These are phyloP conservation scores for Coryphaenoides rupestris DNA, from an alignment of 2,113 vertebrate genomes.

Conservation along the genomic window DNA sequence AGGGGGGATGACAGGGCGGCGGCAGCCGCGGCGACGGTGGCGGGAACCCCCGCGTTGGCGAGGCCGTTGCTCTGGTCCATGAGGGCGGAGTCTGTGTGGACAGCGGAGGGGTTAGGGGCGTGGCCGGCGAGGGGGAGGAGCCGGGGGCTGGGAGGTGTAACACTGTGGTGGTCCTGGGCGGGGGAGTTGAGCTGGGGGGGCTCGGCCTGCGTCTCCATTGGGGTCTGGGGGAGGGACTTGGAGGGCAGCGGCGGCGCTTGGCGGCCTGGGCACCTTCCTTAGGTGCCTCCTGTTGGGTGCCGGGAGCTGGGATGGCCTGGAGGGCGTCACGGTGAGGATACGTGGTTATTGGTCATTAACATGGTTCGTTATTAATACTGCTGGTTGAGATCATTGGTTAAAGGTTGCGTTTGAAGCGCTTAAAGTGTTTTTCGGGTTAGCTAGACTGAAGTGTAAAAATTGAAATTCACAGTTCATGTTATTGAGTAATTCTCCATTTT, in stretches of 20 bases:
- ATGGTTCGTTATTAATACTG: too few species aligned
- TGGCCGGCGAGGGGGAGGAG: conserved; percentile 15
- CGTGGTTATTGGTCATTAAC: too few species aligned
- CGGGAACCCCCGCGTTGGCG: conserved; percentile 12
- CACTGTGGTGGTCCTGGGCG: conserved; percentile 29
- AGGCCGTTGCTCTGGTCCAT: conserved; percentile 43
- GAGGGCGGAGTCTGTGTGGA: conserved; percentile 1
- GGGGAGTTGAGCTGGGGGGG: conserved; percentile 23
- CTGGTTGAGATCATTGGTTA: too few species aligned
- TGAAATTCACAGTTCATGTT: too few species aligned
- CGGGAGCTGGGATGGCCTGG: conserved; percentile 76
- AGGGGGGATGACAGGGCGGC: too few species aligned
- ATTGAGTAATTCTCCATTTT: too few species aligned
- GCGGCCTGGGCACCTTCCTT: conserved; percentile 79
- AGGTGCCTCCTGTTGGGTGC: conserved; percentile 62
- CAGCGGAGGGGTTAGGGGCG: not conserved
- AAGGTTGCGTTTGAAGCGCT: too few species aligned
- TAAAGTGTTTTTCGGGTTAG: too few species aligned
- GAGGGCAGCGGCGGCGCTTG: conserved; percentile 82
- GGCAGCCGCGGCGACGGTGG: conserved; percentile 20
- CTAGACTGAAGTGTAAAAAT: too few species aligned
- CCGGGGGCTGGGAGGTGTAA: conserved; percentile 42
- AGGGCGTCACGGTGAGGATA: too few species aligned
- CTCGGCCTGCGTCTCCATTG: conserved; percentile 24
- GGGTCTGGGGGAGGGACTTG: not conserved